Percentiles rank a stretch among this genome's conserved stretches.
Evolutionary conservation across 2,113 vertebrate species (phyloP).

Genomic region (Xiphophorus hellerii): DNA sequence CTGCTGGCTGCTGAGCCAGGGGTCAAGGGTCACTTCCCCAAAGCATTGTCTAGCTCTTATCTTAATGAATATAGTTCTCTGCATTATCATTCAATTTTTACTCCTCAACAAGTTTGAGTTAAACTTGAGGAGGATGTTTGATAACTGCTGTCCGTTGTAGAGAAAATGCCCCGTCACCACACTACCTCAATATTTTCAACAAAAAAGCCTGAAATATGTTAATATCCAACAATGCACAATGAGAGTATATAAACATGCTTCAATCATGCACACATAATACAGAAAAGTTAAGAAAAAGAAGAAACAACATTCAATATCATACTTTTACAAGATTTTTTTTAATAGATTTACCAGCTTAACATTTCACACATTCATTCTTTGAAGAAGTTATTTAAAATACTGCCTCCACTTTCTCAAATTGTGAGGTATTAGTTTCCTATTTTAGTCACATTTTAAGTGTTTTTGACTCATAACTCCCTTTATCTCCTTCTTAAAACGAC

Average conservation of each 20-base stretch:
- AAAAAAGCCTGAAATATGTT: too few species aligned
- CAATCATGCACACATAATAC: not conserved
- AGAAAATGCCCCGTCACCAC: too few species aligned
- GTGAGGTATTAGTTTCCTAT: not conserved
- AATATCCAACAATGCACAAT: too few species aligned
- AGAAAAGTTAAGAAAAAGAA: not conserved
- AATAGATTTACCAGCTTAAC: too few species aligned
- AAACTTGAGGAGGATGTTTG: too few species aligned
- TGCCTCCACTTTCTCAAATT: not conserved
- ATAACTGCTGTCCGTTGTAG: too few species aligned
- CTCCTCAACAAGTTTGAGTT: not conserved
- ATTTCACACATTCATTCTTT: not conserved
- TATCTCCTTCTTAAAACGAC: not conserved
- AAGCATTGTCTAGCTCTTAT: not conserved
- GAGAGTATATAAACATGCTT: not conserved
- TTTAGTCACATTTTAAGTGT: too few species aligned
- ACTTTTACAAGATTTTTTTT: not conserved
- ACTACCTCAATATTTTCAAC: too few species aligned
- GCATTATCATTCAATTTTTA: not conserved
- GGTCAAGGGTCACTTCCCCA: constrained; percentile 5
- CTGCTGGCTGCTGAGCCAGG: constrained; percentile 2
- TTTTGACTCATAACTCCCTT: not conserved
- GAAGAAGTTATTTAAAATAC: not conserved
- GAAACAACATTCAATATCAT: not conserved
- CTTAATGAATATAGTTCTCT: not conserved